Base-by-base conservation (phyloP, 2,888 invertebrate genomes). In the Dioctria linearis region DNA sequence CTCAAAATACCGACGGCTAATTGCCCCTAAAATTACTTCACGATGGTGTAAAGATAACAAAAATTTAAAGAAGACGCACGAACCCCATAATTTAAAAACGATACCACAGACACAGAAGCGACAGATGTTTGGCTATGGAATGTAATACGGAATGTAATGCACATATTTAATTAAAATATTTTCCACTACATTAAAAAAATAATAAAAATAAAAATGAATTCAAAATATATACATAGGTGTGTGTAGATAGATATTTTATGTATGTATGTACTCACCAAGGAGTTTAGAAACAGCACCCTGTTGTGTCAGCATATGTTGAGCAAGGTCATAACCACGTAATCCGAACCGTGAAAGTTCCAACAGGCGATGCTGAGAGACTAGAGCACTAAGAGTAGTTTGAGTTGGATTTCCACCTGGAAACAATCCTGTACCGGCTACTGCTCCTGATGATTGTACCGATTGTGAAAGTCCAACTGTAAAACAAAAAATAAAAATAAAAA, bases 201-300 rank as follows among this genome's bases (percentile, higher is more conserved):
- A 2, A n/a, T n/a, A n/a, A n/a, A 25, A 25, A 25, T 25, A 25
- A 25, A 25, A 25, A 25, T 25, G 25, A 25, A 25, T 25, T 25
- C 25, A 25, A 25, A 25, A 25, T 25, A 25, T 25, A 25, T 25
- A 25, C n/a, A n/a, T n/a, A n/a, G 0, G 25, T 25, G 25, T 25
- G 25, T 25, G 25, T 25, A 25, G 25, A 25, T 25, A 25, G 25
- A 25, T 25, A 25, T 25, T 25, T 25, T 25, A 25, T 25, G 25
- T 25, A 25, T 25, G 43, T 49, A 59, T 25, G 73, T 69, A 90
- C 95, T 94, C 90, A 96, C 96, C 96, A 87, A 96, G 90, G 87
- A 96, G 91, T 90, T 96, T 96, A 84, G 95, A 96, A 85, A 95
- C 96, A 86, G 96, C 96, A 86, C 96, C 96, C 90, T 96, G 96